These are phyloP conservation scores for Acleris cristana DNA, from an alignment of 2,888 invertebrate genomes.

Conservation along the genomic window DNA sequence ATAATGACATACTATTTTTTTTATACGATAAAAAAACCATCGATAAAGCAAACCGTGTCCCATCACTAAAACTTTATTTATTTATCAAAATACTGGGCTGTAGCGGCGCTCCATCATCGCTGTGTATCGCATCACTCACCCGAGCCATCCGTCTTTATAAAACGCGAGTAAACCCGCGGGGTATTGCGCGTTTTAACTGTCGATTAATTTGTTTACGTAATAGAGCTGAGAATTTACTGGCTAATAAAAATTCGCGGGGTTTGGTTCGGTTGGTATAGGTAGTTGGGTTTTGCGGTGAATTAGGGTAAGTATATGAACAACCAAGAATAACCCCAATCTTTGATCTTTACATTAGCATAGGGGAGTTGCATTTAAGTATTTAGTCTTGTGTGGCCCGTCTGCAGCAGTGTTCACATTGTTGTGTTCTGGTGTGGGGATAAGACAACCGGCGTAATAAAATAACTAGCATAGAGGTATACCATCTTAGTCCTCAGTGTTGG, in stretches of 20 bases:
- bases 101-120: conserved; percentile 77
- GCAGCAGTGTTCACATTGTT: too few relatives aligned
- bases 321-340: too few relatives aligned
- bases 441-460: too few relatives aligned
- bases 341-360: too few relatives aligned
- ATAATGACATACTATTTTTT: too few relatives aligned
- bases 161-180: conserved; percentile 69
- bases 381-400: too few relatives aligned
- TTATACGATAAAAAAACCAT: conserved; percentile 30
- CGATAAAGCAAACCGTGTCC: conserved; percentile 28
- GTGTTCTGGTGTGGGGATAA: too few relatives aligned
- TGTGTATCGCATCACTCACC: conserved; percentile 74
- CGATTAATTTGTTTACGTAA: conserved; percentile 74
- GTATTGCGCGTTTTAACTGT: conserved; percentile 74
- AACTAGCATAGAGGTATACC: too few relatives aligned
- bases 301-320: too few relatives aligned
- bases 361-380: too few relatives aligned
- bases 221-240: conserved; percentile 64
- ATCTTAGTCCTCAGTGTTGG: too few relatives aligned
- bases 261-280: neutral
- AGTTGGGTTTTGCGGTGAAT: neutral
- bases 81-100: conserved; percentile 78
- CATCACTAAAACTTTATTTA: conserved; percentile 67
- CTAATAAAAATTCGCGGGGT: conserved; percentile 57
- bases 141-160: conserved; percentile 80